phyloP scores from a whole-genome alignment of 2,797 vertebrate species.

The Serranus cabrilla region DNA sequence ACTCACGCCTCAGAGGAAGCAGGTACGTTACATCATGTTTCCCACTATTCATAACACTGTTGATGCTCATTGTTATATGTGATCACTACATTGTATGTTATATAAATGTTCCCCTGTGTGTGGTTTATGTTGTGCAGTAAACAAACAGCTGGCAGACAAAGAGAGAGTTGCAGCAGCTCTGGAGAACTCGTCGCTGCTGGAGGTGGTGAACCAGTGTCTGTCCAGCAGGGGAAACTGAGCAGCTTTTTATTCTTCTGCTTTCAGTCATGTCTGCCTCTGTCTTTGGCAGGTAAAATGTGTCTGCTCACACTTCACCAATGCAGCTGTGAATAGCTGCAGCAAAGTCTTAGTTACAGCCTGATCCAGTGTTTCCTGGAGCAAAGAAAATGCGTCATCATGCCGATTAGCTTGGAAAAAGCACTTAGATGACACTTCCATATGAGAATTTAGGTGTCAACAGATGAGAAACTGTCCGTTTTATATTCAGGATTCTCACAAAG shows the following conservation, averaged over 20 bases:
- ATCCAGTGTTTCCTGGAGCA: neutral
- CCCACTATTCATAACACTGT: rapidly evolving
- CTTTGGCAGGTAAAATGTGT: neutral
- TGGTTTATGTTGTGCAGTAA: conserved; percentile 84
- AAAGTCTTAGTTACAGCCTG: no score
- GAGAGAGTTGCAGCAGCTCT: conserved; percentile 96
- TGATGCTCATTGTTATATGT: neutral
- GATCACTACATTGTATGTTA: neutral
- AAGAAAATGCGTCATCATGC: neutral
- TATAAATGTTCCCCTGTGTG: neutral
- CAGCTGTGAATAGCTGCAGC: neutral
- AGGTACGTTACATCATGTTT: conserved; percentile 80
- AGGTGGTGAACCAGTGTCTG: conserved; percentile 98
- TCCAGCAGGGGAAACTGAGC: conserved; percentile 80
- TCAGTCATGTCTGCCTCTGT: neutral
- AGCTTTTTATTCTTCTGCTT: neutral
- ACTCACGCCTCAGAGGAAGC: conserved; percentile 96
- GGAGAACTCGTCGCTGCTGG: conserved; percentile 95
- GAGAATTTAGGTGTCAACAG: neutral
- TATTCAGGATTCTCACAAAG: no score
- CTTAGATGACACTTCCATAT: neutral
- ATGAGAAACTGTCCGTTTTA: neutral
- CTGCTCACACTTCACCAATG: neutral
- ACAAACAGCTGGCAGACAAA: conserved; percentile 98
- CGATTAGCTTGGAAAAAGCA: neutral